Conservation (phyloP, 2,113 vertebrate genomes). For the Piaya cayana region DNA sequence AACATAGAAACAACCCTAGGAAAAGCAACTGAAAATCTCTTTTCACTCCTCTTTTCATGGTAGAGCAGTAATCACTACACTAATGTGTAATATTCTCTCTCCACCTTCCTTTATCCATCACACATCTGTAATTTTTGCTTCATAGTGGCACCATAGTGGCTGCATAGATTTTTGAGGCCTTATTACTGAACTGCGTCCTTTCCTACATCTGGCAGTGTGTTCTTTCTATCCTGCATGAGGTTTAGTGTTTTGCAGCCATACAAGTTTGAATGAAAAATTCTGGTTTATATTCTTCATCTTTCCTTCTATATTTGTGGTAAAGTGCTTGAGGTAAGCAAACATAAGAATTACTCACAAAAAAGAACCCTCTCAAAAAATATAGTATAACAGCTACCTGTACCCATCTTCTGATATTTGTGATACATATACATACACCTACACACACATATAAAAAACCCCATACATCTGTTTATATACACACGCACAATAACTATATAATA, state of each 20-base stretch:
- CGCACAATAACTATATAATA: neutral
- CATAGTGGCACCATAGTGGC: neutral
- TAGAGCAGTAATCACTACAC: neutral
- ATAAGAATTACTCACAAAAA: neutral
- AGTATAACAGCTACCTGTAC: neutral
- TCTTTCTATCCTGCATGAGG: neutral
- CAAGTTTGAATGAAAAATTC: neutral
- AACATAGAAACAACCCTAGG: neutral
- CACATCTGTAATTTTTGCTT: neutral
- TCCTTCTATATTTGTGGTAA: neutral
- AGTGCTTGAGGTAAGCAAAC: neutral
- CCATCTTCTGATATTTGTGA: neutral
- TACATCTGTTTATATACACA: neutral
- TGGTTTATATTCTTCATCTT: neutral
- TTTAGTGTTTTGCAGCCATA: neutral
- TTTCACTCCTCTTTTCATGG: neutral
- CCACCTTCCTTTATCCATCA: neutral
- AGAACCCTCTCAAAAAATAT: neutral
- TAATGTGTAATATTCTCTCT: neutral
- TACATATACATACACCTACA: neutral
- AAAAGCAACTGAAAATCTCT: neutral
- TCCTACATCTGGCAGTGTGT: neutral
- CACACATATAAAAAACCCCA: neutral
- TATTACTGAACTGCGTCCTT: neutral
- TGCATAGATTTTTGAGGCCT: neutral